A percentile compares a stretch with the other conserved stretches of the same genome.
Conservation (phyloP, 2,113 vertebrate species). For the Mola mola region DNA sequence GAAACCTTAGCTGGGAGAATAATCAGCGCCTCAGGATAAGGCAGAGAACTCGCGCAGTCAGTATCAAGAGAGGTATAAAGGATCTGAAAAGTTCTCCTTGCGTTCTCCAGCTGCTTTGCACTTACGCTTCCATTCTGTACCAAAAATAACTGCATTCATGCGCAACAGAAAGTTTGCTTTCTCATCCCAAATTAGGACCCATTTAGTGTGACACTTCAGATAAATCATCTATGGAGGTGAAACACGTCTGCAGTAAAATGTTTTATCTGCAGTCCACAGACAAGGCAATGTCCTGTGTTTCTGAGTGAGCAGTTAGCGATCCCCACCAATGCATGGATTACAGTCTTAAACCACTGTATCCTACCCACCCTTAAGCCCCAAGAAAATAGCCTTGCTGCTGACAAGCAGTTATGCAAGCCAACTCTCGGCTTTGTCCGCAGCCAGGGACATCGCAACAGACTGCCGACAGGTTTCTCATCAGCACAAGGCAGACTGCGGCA, state of each 20-base stretch:
- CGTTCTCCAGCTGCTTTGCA: constrained; percentile 9
- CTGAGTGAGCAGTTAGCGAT: constrained; percentile 39
- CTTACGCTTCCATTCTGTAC: not conserved
- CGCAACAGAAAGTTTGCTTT: not conserved
- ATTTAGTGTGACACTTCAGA: not conserved
- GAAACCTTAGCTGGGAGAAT: constrained; percentile 8
- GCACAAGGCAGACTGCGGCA: constrained; percentile 10
- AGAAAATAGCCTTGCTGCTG: constrained; percentile 58
- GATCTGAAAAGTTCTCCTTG: not conserved
- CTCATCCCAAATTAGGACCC: not conserved
- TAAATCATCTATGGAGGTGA: too few species aligned
- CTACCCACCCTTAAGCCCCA: constrained; percentile 48
- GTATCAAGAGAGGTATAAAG: not conserved
- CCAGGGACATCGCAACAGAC: not conserved
- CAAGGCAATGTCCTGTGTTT: constrained; percentile 24
- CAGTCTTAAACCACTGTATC: constrained; percentile 55
- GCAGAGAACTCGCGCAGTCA: not conserved
- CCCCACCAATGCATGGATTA: constrained; percentile 56
- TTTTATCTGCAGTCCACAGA: not conserved
- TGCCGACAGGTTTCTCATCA: constrained; percentile 52
- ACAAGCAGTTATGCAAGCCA: constrained; percentile 34
- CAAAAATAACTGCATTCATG: constrained; percentile 12
- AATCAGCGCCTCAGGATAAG: not conserved
- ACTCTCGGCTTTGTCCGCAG: constrained; percentile 22
- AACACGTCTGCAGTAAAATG: too few species aligned